Percentiles rank a stretch among this genome's conserved stretches.
Evolutionary conservation across 2,797 vertebrate species (phyloP).

Genomic region (Acrossocheilus fasciatus): DNA sequence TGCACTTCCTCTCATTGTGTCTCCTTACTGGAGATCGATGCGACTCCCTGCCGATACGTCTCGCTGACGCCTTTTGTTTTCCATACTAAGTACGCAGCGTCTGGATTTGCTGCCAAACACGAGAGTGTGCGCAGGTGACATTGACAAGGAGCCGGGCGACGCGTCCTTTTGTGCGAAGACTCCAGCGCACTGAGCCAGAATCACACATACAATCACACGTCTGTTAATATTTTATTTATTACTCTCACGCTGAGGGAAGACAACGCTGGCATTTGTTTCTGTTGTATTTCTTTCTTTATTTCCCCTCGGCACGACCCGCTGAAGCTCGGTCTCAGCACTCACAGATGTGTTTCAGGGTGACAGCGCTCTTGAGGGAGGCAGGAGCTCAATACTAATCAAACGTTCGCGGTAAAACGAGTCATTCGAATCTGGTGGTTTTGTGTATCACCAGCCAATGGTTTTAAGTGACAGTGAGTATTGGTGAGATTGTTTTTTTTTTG

Average conservation of each 20-base stretch:
- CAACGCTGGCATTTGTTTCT: neutral
- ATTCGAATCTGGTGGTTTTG: neutral
- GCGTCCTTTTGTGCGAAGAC: neutral
- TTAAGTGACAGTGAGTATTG: neutral
- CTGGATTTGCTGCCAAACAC: conserved; percentile 15
- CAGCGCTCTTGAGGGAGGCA: neutral
- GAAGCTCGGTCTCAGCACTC: neutral
- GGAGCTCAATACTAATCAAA: neutral
- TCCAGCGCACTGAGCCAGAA: neutral
- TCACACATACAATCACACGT: neutral
- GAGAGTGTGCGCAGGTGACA: conserved; percentile 1
- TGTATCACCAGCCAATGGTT: neutral
- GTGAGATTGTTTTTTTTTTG: neutral
- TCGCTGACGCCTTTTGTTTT: conserved; percentile 69
- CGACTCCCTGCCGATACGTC: conserved; percentile 70
- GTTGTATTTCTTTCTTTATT: conserved; percentile 12
- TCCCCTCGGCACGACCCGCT: neutral
- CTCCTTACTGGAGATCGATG: conserved; percentile 77
- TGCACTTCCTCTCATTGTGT: conserved; percentile 71
- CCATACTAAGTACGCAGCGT: neutral
- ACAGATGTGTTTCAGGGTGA: conserved; percentile 5
- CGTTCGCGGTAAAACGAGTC: neutral
- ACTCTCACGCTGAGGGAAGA: conserved; percentile 9
- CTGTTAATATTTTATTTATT: conserved; percentile 27
- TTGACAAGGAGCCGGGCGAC: conserved; percentile 2